A percentile compares a stretch with the other conserved stretches of the same genome.
These are phyloP conservation scores for Oxystoma pomonae DNA, from an alignment of 2,888 invertebrate species.

Conservation along the genomic window DNA sequence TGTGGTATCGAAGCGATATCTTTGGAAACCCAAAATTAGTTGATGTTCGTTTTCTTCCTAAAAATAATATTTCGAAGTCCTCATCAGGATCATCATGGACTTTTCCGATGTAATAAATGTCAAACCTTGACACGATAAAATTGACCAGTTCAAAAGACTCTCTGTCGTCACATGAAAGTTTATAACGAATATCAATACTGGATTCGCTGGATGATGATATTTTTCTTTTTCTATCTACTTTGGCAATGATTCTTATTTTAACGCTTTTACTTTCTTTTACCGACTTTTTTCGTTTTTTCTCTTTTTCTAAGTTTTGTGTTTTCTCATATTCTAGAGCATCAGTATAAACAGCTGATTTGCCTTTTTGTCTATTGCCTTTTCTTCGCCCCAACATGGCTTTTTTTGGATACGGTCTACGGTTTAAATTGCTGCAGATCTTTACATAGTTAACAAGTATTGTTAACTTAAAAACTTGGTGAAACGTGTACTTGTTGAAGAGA, in stretches of 20 bases:
- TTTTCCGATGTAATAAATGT: background rate
- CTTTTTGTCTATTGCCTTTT: too few relatives aligned
- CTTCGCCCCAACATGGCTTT: too few relatives aligned
- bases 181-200: background rate
- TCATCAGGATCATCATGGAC: background rate
- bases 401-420: background rate
- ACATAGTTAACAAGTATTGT: background rate
- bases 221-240: background rate
- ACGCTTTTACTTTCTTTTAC: background rate
- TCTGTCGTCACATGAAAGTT: background rate
- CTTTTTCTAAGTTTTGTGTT: conserved; percentile 9
- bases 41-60: background rate
- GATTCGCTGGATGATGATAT: background rate
- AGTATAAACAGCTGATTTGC: too few relatives aligned
- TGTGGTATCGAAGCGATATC: background rate
- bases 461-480: background rate
- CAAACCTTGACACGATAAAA: background rate
- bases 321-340: conserved; percentile 7
- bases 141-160: background rate
- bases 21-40: background rate
- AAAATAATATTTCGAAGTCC: background rate
- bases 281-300: conserved; percentile 4
- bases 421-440: background rate
- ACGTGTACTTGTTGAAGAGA: background rate
- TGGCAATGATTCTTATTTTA: background rate